Base-by-base conservation (phyloP, 2,113 vertebrate genomes). In the Sinocyclocheilus maitianheensis region DNA sequence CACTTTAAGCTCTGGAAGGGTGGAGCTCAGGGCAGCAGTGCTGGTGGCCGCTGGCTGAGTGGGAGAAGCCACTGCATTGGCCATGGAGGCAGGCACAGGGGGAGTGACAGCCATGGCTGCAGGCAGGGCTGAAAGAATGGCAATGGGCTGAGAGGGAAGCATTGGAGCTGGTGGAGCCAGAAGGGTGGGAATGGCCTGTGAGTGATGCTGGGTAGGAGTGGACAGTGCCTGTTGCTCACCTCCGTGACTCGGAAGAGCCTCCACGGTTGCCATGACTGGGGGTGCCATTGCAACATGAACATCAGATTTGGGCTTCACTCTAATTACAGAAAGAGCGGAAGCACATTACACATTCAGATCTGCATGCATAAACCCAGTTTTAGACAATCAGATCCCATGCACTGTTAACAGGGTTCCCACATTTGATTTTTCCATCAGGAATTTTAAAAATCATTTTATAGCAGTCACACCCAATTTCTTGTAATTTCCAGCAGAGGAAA, bases 271-370 rank as follows among this genome's bases (percentile, higher is more conserved):
- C 69, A 97, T 95, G 69, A 97, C 96, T 0, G 97, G 96, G 22
- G 97, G 91, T 20, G 96, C 95, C 94, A 97, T 96, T 6, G 97
- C 93, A 87, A 99, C 95, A 4, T 99, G 98, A 74, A 98, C 93
- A 90, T 99, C 98, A 0, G 97, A 92, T 92, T 99, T 99, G 74
- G 97, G 95, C 92, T 99, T 99, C 86, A 96, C 93, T 22, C 98
- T 99, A 34, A 26, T 8, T 20, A 82, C 13, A 24, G 71, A 88
- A 5, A 34, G 69, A 81, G 4, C 0, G 58, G 2, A 14, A 43
- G 1, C 22, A 34, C 11, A 34, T 48, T 6, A 81, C 8, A 26
- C 10, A 78, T 63, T 76, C 46, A 37, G 14, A 18, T 7, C 2
- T 30, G 9, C 1, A 43, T 72, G 10, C 34, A 24, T 20, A 60